These are phyloP conservation scores for Botia kubotai DNA, from an alignment of 2,797 vertebrate genomes.

Conservation along the genomic window DNA sequence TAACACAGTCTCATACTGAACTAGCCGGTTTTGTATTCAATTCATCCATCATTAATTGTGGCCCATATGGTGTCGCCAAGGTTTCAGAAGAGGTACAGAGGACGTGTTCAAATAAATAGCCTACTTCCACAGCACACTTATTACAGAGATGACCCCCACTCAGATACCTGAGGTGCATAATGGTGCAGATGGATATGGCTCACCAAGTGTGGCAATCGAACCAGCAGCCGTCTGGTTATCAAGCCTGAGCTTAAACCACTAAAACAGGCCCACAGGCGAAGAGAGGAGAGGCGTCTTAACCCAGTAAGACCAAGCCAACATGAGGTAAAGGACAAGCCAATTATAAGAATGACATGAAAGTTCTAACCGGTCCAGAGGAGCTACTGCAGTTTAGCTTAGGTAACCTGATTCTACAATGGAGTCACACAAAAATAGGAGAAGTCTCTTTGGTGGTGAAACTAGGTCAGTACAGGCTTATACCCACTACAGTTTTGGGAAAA, in stretches of 20 bases:
- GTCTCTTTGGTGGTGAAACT: conserved; percentile 9
- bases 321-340: background rate
- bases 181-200: background rate
- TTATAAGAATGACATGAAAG: background rate
- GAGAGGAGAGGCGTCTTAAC: background rate
- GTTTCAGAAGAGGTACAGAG: background rate
- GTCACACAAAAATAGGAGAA: background rate
- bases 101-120: background rate
- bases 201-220: background rate
- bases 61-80: background rate
- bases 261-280: background rate
- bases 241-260: background rate
- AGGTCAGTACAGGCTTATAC: conserved; percentile 10
- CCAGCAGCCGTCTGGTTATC: background rate
- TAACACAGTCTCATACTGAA: too few species aligned
- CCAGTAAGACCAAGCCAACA: background rate
- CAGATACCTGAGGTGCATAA: background rate
- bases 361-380: background rate
- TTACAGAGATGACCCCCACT: background rate
- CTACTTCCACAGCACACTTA: background rate
- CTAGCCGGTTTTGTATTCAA: background rate
- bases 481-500: conserved; percentile 3
- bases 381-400: background rate
- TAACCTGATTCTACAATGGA: conserved; percentile 1
- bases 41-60: background rate